A percentile compares a stretch with the other conserved stretches of the same genome.
Evolutionary conservation across 2,888 invertebrate species (phyloP).

Genomic region (Noctua janthina): DNA sequence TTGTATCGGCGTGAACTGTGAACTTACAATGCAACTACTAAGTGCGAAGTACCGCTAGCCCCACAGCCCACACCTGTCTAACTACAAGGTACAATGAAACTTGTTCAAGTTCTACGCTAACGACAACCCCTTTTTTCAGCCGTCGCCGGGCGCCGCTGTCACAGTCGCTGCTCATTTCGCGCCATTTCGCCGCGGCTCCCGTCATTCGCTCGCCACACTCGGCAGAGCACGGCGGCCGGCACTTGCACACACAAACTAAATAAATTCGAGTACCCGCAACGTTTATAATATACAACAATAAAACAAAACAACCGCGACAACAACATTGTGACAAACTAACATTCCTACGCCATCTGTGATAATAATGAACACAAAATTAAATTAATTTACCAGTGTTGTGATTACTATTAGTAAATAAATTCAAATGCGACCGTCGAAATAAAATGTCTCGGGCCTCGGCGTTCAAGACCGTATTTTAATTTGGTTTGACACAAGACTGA

Average conservation of each 20-base stretch:
- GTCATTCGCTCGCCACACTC: conserved; percentile 64
- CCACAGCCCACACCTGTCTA: conserved; percentile 45
- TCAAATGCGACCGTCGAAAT: conserved; percentile 68
- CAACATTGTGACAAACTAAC: conserved; percentile 49
- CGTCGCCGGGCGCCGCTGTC: conserved; percentile 36
- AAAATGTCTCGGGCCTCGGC: conserved; percentile 84
- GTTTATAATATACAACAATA: conserved; percentile 29
- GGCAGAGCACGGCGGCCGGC: conserved; percentile 60
- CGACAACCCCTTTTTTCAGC: conserved; percentile 65
- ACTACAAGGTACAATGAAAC: conserved; percentile 38
- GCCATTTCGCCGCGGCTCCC: conserved; percentile 58
- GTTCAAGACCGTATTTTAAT: conserved; percentile 83
- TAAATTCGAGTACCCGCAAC: conserved; percentile 43
- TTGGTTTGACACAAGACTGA: conserved; percentile 51
- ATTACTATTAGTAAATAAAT: conserved; percentile 57
- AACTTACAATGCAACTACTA: conserved; percentile 30
- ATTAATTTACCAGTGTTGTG: conserved; percentile 71
- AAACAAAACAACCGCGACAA: conserved; percentile 47
- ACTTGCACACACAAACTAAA: conserved; percentile 39
- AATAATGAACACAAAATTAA: conserved; percentile 65
- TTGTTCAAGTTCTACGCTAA: conserved; percentile 56
- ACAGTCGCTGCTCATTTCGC: conserved; percentile 61
- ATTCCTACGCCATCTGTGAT: conserved; percentile 71
- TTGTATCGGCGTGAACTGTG: conserved; percentile 44
- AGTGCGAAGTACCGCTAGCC: conserved; percentile 6